A percentile compares a stretch with the other conserved stretches of the same genome.
Evolutionary conservation across 53 echinoderm and acorn worm genomes (phyloP).

Genomic region (Arbacia lixula): DNA sequence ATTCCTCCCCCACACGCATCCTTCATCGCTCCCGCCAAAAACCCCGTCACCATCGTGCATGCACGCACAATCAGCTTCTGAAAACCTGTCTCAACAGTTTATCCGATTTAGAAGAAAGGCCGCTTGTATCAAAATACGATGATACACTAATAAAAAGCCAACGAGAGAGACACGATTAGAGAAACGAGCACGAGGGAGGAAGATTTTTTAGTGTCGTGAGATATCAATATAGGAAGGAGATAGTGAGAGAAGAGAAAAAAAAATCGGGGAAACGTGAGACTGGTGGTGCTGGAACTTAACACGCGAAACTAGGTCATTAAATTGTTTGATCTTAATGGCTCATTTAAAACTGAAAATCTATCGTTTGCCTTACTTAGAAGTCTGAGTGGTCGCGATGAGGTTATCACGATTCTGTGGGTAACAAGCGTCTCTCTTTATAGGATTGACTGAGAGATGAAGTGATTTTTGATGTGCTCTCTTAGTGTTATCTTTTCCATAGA

Average conservation of each 20-base stretch:
- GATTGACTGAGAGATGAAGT: no score
- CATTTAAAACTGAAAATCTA: conserved; percentile 19
- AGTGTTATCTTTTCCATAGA: no score
- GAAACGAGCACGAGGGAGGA: neutral
- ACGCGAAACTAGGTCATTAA: conserved; percentile 9
- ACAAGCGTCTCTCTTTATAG: no score
- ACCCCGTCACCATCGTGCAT: no score
- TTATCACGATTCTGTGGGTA: no score
- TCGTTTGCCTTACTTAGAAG: conserved; percentile 6
- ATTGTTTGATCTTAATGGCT: conserved; percentile 1
- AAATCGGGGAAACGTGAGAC: neutral
- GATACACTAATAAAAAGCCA: neutral
- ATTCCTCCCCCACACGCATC: neutral
- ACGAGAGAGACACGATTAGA: neutral
- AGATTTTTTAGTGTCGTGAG: neutral
- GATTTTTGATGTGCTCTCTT: no score
- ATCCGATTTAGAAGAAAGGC: conserved; percentile 29
- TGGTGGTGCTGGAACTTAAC: neutral
- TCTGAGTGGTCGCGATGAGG: conserved; percentile 19
- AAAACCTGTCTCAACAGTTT: conserved; percentile 42
- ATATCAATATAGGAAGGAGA: neutral
- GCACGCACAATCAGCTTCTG: conserved; percentile 41
- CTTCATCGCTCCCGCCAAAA: neutral
- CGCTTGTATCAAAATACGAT: conserved; percentile 42
- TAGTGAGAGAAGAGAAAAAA: neutral